Conservation (phyloP, 2,797 vertebrate species). For the Micrastur ruficollis region DNA sequence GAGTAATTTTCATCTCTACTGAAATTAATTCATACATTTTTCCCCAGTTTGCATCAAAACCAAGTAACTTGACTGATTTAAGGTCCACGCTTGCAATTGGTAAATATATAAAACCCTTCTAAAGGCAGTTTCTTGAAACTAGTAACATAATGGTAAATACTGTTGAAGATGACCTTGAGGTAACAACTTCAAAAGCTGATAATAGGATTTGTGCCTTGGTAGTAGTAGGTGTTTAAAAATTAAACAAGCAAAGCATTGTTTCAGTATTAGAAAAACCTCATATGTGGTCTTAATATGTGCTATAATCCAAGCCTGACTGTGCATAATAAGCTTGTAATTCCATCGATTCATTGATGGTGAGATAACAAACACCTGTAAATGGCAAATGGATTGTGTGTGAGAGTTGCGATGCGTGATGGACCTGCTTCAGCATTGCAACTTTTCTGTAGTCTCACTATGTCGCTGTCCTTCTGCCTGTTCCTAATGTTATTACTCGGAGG, state of each 20-base stretch:
- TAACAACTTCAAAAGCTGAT: conserved; percentile 29
- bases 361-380: conserved; percentile 23
- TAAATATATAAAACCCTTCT: neutral
- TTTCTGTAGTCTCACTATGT: neutral
- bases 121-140: neutral
- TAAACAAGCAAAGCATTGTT: conserved; percentile 42
- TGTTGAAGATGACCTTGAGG: conserved; percentile 43
- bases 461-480: neutral
- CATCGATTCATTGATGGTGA: conserved; percentile 20
- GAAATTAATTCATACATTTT: conserved; percentile 36
- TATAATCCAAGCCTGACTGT: conserved; percentile 35
- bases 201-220: conserved; percentile 38
- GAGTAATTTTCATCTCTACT: conserved; percentile 34
- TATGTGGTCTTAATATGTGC: conserved; percentile 31
- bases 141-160: neutral
- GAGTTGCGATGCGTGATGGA: neutral
- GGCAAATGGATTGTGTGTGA: neutral
- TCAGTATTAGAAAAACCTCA: conserved; percentile 18
- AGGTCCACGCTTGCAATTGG: neutral
- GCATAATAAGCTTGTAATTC: conserved; percentile 53
- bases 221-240: conserved; percentile 32
- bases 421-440: fast-evolving
- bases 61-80: neutral
- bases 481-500: neutral
- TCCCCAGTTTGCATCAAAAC: conserved; percentile 7